Evolutionary conservation across 1,140 invertebrate species (phyloP).

Genomic region (Ceratina calcarata): DNA sequence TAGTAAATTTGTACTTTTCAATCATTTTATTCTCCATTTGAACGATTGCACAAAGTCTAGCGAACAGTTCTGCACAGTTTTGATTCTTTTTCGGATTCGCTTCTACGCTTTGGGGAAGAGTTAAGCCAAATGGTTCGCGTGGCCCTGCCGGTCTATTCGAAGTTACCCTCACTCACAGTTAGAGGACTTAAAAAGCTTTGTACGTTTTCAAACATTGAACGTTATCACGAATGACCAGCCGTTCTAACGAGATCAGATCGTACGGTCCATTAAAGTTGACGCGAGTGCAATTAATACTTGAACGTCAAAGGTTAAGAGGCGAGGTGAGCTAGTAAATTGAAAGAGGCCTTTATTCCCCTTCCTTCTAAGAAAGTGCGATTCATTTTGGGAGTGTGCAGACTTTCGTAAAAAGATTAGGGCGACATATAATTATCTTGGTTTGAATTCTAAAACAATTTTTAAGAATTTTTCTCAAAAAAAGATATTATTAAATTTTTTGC

Average conservation of each 20-base stretch:
- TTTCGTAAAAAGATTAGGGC: not conserved
- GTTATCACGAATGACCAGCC: constrained; percentile 40
- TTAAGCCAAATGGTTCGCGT: constrained; percentile 26
- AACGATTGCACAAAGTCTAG: not conserved
- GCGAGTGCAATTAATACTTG: constrained; percentile 22
- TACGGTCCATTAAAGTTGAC: constrained; percentile 18
- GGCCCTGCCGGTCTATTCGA: constrained; percentile 17
- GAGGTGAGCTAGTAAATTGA: not conserved
- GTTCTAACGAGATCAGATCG: constrained; percentile 22
- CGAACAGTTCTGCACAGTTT: not conserved
- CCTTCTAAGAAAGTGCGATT: not conserved
- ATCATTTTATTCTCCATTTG: not conserved
- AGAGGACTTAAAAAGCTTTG: constrained; percentile 38
- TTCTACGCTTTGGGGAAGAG: not conserved
- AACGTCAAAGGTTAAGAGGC: not conserved
- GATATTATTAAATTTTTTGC: too few species aligned
- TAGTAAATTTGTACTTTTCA: too few species aligned
- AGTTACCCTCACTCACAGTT: not conserved
- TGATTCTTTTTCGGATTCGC: not conserved
- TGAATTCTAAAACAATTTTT: too few species aligned
- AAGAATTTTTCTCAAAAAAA: too few species aligned
- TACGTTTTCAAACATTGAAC: constrained; percentile 24
- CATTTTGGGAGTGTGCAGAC: not conserved
- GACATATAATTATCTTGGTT: too few species aligned
- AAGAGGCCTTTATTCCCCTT: not conserved